These are phyloP conservation scores for Phrynocephalus forsythii DNA, from an alignment of 2,797 vertebrate species.

Conservation along the genomic window DNA sequence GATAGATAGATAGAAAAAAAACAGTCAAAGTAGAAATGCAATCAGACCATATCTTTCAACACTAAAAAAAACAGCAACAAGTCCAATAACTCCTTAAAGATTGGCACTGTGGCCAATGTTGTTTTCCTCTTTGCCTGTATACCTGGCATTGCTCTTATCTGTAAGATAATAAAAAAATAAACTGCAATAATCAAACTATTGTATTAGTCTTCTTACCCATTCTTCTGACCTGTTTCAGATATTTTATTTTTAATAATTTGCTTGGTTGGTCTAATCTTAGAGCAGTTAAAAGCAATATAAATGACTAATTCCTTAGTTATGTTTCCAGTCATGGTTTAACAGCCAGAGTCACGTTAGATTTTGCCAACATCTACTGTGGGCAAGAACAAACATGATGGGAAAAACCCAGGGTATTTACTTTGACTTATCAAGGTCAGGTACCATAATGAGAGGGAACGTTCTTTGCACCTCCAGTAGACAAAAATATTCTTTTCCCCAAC, in stretches of 20 bases:
- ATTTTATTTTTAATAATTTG: slow-evolving; percentile 65
- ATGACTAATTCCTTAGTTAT: slow-evolving; percentile 43
- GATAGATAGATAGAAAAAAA: neutral
- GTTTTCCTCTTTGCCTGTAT: slow-evolving; percentile 25
- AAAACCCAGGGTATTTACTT: slow-evolving; percentile 39
- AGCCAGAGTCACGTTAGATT: slow-evolving; percentile 30
- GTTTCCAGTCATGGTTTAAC: slow-evolving; percentile 42
- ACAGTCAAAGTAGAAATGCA: too few relatives aligned
- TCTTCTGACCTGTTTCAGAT: slow-evolving; percentile 40
- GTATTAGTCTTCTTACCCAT: neutral
- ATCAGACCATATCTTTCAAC: neutral
- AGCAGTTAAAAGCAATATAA: slow-evolving; percentile 54
- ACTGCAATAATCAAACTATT: slow-evolving; percentile 39
- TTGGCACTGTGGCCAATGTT: slow-evolving; percentile 22
- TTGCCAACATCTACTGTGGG: slow-evolving; percentile 3
- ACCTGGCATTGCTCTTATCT: slow-evolving; percentile 49
- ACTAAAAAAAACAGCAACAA: neutral
- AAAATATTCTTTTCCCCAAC: slow-evolving; percentile 15
- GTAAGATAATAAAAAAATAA: slow-evolving; percentile 16
- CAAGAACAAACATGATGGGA: slow-evolving; percentile 11
- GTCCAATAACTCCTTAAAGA: too few relatives aligned
- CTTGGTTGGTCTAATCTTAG: slow-evolving; percentile 39
- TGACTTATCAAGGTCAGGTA: slow-evolving; percentile 1
- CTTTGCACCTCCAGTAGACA: slow-evolving; percentile 44
- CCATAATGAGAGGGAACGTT: neutral